phyloP scores from a whole-genome alignment of 2,888 invertebrate species.

The Eustalomyia histrio region DNA sequence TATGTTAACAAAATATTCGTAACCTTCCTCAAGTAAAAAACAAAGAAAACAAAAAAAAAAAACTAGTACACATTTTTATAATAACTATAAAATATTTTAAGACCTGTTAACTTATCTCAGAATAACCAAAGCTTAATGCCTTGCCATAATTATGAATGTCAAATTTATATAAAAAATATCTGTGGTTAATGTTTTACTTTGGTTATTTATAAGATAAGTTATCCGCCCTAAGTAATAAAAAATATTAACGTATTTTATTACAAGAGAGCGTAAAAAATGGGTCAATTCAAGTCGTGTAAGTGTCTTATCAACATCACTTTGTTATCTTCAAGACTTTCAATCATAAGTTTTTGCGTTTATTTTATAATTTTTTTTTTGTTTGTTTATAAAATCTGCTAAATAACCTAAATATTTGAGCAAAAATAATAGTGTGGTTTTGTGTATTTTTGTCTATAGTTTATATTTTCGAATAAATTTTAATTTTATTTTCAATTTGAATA shows the following conservation, averaged over 20 bases:
- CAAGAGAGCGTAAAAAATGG: slow-evolving; percentile 42
- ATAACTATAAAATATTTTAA: not conserved
- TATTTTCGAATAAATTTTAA: not conserved
- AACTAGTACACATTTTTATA: not conserved
- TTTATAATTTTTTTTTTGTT: not conserved
- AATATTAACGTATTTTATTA: not conserved
- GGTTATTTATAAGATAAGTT: too few species aligned
- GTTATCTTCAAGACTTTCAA: not conserved
- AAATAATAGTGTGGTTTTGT: not conserved
- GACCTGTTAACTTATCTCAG: too few species aligned
- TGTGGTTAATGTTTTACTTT: too few species aligned
- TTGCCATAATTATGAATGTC: too few species aligned
- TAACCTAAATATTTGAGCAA: not conserved
- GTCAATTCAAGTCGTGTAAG: slow-evolving; percentile 53
- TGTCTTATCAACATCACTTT: slow-evolving; percentile 54
- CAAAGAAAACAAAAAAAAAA: not conserved
- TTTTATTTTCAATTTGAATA: too few species aligned
- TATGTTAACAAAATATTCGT: not conserved
- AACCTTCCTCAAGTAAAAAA: slow-evolving; percentile 49
- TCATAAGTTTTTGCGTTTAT: not conserved
- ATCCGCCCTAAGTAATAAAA: too few species aligned
- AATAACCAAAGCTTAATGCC: too few species aligned
- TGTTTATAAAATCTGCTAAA: not conserved
- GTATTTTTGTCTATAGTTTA: not conserved
- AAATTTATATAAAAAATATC: too few species aligned